phyloP scores from a whole-genome alignment of 1,140 invertebrate species.

The Pectinophora gossypiella region DNA sequence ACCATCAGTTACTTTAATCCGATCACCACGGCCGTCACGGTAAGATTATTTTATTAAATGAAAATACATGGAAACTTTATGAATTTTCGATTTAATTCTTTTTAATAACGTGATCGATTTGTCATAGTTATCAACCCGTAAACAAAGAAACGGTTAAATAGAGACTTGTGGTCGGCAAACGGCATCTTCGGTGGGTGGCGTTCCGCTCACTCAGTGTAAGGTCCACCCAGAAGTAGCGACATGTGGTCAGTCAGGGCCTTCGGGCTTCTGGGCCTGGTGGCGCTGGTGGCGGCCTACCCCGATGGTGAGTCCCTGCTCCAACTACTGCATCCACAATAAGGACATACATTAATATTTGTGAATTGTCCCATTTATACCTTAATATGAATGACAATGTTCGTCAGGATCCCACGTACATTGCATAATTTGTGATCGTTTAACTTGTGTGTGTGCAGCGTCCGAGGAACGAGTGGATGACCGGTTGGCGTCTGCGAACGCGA shows the following conservation, averaged over 20 bases:
- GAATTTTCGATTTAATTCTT: background rate
- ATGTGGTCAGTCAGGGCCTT: conserved; percentile 11
- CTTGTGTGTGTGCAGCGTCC: background rate
- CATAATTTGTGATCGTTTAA: too few relatives aligned
- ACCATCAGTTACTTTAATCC: background rate
- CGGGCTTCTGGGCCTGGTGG: conserved; percentile 16
- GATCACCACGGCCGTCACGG: background rate
- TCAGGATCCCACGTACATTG: too few relatives aligned
- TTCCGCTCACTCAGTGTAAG: conserved; percentile 34
- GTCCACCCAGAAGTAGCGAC: background rate
- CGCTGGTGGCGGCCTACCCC: conserved; percentile 8
- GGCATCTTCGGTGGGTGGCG: conserved; percentile 46
- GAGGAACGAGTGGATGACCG: too few relatives aligned
- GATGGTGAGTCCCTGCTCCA: too few relatives aligned
- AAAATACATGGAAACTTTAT: background rate
- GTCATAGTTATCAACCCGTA: background rate
- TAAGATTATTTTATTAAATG: background rate
- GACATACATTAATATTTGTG: too few relatives aligned
- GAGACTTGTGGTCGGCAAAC: background rate
- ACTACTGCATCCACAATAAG: too few relatives aligned
- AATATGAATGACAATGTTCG: too few relatives aligned
- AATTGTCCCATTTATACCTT: too few relatives aligned
- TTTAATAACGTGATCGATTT: background rate
- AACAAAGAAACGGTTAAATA: background rate
- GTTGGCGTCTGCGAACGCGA: too few relatives aligned